Evolutionary conservation across 2,888 invertebrate species (phyloP), one percentile per base, ranked within the genome.

Genomic region (Xylota segnis): DNA sequence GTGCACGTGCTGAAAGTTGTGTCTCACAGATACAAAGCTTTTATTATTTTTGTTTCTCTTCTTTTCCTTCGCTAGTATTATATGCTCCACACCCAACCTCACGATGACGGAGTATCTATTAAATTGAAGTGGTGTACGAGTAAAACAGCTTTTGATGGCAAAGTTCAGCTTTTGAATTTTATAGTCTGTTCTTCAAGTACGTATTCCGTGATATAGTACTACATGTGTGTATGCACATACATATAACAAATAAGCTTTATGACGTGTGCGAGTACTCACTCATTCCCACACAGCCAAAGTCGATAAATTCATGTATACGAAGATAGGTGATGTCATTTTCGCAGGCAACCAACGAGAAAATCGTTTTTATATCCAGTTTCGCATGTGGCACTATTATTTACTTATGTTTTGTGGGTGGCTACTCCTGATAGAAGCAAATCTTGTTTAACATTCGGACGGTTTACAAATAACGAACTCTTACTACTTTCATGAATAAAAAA

Each of bases 311-410:
- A 10, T 54, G 58, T 54, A 70, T n/a, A 5, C 7, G 50, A n/a
- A 34, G 12, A 52, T 34, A 54, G 81, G n/a, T 81, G 81, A 81
- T 81, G 81, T 81, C 81, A 81, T 75, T 61, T 37, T 16, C 47
- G 18, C n/a, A 54, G 32, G 23, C 52, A 58, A 37, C 23, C 18
- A 40, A 37, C 16, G 5, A 58, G 29, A 58, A 65, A 50, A 72
- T 50, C n/a, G 40, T 63, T 43, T 54, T 74, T 54, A 45, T 63
- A 43, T 65, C n/a, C 34, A 18, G 65, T 54, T 27, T 27, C 27
- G 16, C 56, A 66, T 75, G 66, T 66, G 56, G 14, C 16, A 34
- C 10, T 6, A n/a, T 7, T 63, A 45, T 43, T 32, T 45, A 23
- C 14, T 54, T 10, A 27, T 37, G 9, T 66, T 0, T 66, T 47